Conservation (phyloP, 2,888 invertebrate species). For the Embidobia sp. region DNA sequence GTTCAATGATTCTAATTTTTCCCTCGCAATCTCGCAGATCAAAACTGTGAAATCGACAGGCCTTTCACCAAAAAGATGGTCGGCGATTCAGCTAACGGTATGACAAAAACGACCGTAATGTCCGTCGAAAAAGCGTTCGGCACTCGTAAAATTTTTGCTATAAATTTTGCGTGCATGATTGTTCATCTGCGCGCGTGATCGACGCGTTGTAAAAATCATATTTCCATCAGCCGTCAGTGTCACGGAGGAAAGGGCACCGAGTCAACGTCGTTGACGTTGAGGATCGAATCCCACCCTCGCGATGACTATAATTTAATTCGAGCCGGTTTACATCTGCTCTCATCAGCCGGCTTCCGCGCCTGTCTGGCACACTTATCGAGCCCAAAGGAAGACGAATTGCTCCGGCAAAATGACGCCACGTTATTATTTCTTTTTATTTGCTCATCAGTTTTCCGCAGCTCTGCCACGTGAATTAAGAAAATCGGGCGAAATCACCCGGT, state of each 20-base stretch:
- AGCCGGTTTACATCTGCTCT: slow-evolving; percentile 59
- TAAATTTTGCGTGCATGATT: too few species aligned
- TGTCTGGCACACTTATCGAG: slow-evolving; percentile 46
- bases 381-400: slow-evolving; percentile 49
- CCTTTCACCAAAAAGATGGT: too few species aligned
- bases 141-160: too few species aligned
- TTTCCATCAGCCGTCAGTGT: slow-evolving; percentile 55
- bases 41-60: too few species aligned
- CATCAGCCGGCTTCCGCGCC: slow-evolving; percentile 44
- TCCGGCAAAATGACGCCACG: slow-evolving; percentile 36
- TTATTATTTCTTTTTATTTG: slow-evolving; percentile 42
- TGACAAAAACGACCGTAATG: too few species aligned
- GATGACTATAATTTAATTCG: slow-evolving; percentile 57
- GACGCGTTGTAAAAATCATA: slow-evolving; percentile 50
- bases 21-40: too few species aligned
- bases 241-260: slow-evolving; percentile 29
- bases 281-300: slow-evolving; percentile 36
- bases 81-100: too few species aligned
- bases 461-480: slow-evolving; percentile 33
- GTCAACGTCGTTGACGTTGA: slow-evolving; percentile 54
- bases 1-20: too few species aligned
- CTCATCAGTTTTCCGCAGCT: slow-evolving; percentile 12
- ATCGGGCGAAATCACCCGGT: slow-evolving; percentile 36
- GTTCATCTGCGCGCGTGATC: too few species aligned
- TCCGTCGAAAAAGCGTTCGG: too few species aligned